Evolutionary conservation across 2,797 vertebrate species (phyloP).

Genomic region (Dallia pectoralis): DNA sequence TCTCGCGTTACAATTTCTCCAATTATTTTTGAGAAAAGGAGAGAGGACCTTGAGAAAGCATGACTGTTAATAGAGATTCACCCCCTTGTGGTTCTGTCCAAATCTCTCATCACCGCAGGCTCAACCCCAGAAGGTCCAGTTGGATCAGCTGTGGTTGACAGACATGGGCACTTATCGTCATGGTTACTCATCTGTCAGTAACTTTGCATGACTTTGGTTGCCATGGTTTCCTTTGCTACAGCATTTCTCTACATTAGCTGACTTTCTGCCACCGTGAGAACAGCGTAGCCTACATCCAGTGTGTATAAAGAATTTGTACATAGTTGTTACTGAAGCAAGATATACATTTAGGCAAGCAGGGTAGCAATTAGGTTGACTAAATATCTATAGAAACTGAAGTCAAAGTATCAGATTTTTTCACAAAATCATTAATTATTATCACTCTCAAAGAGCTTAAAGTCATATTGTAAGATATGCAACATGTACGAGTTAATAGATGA

Average conservation of each 20-base stretch:
- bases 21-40: background rate
- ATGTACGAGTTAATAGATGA: too few species aligned
- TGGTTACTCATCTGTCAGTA: slow-evolving; percentile 38
- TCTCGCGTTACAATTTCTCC: too few species aligned
- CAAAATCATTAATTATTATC: background rate
- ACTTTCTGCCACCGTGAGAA: background rate
- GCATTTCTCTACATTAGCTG: background rate
- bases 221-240: background rate
- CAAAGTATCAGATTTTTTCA: background rate
- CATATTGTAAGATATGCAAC: too few species aligned
- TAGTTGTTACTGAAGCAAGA: background rate
- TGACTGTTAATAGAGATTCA: background rate
- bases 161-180: slow-evolving; percentile 18
- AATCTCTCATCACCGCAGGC: slow-evolving; percentile 20
- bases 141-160: background rate
- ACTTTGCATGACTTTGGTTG: slow-evolving; percentile 23
- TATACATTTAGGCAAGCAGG: background rate
- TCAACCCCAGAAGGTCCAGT: slow-evolving; percentile 23
- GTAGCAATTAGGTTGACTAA: background rate
- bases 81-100: background rate
- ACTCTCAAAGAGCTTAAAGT: too few species aligned
- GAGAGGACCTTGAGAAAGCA: background rate
- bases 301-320: background rate
- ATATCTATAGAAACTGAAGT: background rate
- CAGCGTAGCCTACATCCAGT: background rate